Base-by-base conservation (phyloP, 2,113 vertebrate species). In the Sclerurus mexicanus region DNA sequence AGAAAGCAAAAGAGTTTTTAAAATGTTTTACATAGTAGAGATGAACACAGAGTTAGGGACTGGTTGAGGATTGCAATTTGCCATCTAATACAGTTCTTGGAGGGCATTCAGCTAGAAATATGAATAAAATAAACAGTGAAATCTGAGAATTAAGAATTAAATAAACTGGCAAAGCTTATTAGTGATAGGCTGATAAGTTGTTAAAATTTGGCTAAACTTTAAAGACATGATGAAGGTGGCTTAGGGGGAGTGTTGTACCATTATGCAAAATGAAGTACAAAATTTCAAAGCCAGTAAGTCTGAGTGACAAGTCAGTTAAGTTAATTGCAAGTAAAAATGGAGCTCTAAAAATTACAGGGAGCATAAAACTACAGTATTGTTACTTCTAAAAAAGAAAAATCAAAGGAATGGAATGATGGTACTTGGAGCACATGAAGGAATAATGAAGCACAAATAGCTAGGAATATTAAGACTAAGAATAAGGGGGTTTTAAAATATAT, bases 251-350 rank as follows among this genome's bases (percentile, higher is more conserved):
- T 66, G 77, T 66, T 52, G 83, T 42, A 84, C 78, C 53, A 88
- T 97, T 96, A 95, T 95, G 92, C 92, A 95, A 94, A 97, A 93
- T 95, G 72, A 94, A 95, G 89, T 56, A 91, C 46, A 93, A 88
- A 96, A 94, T 93, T 96, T 96, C 92, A 94, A 95, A 97, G 85
- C 81, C 79, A 91, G 4, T 85, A 82, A 90, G 89, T 66, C 90
- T 97, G 97, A 97, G 82, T 97, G 96, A 97, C 97, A 97, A 95
- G 93, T 46, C 94, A 73, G 89, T 97, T 96, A 96, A 96, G 83
- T 96, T 97, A 97, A 97, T 97, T 97, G 95, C 93, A 93, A 97
- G 97, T 83, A 96, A 97, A 97, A 97, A 94, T 19, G 67, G 80
- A 96, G 82, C 66, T 94, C 93, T 95, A 95, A 96, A 97, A 97